These are phyloP conservation scores for Onthophagus taurus DNA, from an alignment of 1,140 invertebrate genomes.

Conservation along the genomic window DNA sequence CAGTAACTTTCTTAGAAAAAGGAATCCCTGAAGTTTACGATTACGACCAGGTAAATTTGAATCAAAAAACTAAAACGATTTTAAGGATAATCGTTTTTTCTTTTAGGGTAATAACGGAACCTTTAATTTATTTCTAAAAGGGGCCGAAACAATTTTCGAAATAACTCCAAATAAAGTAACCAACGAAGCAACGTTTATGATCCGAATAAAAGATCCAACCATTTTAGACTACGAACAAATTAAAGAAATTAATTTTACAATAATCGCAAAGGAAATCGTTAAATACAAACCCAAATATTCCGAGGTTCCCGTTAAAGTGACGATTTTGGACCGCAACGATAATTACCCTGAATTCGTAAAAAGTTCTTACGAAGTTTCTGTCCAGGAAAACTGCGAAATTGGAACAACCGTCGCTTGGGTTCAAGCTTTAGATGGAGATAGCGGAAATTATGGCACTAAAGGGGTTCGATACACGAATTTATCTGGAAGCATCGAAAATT, in stretches of 20 bases:
- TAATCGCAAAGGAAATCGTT: slow-evolving; percentile 77
- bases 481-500: slow-evolving; percentile 68
- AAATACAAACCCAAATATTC: slow-evolving; percentile 58
- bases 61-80: neutral
- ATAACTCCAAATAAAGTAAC: slow-evolving; percentile 79
- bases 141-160: slow-evolving; percentile 76
- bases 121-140: slow-evolving; percentile 72
- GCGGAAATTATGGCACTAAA: slow-evolving; percentile 72
- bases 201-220: slow-evolving; percentile 76
- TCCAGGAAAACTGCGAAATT: slow-evolving; percentile 72
- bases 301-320: slow-evolving; percentile 70
- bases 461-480: slow-evolving; percentile 82
- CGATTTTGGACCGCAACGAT: slow-evolving; percentile 86
- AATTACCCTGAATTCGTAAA: slow-evolving; percentile 85
- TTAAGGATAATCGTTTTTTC: neutral
- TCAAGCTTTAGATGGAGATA: slow-evolving; percentile 75
- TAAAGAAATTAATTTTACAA: slow-evolving; percentile 70
- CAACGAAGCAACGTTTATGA: slow-evolving; percentile 86
- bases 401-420: slow-evolving; percentile 77
- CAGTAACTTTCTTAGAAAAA: slow-evolving; percentile 74
- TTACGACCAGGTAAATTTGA: slow-evolving; percentile 67
- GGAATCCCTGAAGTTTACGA: slow-evolving; percentile 81
- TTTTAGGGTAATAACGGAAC: slow-evolving; percentile 84
- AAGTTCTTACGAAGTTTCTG: slow-evolving; percentile 63
- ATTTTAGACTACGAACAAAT: slow-evolving; percentile 80